Evolutionary conservation across 2,113 vertebrate genomes (phyloP).

Genomic region (Marcusenius ussheri): DNA sequence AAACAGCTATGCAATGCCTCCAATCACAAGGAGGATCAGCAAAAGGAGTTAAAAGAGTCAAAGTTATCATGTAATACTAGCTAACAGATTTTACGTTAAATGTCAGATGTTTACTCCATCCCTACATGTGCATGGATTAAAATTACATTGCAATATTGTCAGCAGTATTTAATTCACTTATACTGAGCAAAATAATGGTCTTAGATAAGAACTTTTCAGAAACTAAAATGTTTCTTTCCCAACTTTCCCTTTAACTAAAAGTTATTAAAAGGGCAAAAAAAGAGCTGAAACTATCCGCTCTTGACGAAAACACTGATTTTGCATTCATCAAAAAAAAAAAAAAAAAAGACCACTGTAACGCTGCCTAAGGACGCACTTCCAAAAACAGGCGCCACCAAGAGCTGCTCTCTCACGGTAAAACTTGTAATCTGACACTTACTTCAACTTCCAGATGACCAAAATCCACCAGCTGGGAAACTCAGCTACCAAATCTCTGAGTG

Average conservation of each 20-base stretch:
- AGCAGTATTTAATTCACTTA: neutral
- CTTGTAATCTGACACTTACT: too few species aligned
- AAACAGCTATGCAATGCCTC: neutral
- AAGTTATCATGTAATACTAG: neutral
- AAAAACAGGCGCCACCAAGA: neutral
- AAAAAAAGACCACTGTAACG: too few species aligned
- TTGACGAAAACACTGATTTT: neutral
- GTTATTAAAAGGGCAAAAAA: neutral
- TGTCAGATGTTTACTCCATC: neutral
- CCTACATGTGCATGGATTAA: neutral
- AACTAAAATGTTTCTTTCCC: too few species aligned
- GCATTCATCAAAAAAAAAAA: neutral
- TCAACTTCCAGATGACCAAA: neutral
- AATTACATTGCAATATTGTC: neutral
- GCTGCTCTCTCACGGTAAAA: neutral
- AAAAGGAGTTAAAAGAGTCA: neutral
- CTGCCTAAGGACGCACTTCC: neutral
- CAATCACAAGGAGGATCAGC: neutral
- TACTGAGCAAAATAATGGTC: neutral
- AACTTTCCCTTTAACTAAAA: neutral
- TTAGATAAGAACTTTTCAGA: neutral
- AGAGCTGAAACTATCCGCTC: neutral
- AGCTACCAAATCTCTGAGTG: neutral
- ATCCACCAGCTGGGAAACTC: neutral
- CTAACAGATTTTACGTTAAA: neutral